phyloP scores from a whole-genome alignment of 2,888 invertebrate species.

The Resseliella maxima region DNA sequence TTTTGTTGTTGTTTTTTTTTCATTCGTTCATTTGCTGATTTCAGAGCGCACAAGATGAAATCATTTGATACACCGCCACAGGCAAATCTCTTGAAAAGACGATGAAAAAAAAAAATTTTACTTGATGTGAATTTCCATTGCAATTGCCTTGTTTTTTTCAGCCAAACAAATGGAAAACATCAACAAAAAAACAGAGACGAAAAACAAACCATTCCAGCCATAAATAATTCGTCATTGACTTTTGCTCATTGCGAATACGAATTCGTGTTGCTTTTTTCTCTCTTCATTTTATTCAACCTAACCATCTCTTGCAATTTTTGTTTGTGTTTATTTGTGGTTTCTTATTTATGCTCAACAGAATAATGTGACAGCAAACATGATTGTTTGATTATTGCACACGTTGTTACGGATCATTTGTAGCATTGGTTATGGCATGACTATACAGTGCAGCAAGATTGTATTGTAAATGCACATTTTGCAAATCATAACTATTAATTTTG shows the following conservation, averaged over 20 bases:
- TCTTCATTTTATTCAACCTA: not conserved
- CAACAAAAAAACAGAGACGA: not conserved
- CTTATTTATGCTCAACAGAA: conserved; percentile 14
- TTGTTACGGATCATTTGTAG: conserved; percentile 43
- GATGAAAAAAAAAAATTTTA: not conserved
- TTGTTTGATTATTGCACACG: conserved; percentile 53
- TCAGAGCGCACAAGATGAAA: conserved; percentile 38
- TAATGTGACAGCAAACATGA: conserved; percentile 54
- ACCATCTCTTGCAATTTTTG: not conserved
- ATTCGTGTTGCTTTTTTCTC: not conserved
- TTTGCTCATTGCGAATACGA: not conserved
- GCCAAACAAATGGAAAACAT: not conserved
- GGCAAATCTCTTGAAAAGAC: conserved; percentile 33
- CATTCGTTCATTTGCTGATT: not conserved
- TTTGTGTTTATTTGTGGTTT: not conserved
- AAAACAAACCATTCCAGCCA: not conserved
- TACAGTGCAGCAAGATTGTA: not conserved
- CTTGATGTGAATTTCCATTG: conserved; percentile 49
- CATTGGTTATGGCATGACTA: conserved; percentile 1
- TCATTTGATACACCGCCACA: conserved; percentile 52
- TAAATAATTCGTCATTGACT: conserved; percentile 52
- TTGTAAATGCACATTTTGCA: conserved; percentile 20
- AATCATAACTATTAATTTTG: conserved; percentile 55
- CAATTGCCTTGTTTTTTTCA: not conserved
- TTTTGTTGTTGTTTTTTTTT: not conserved